These are phyloP conservation scores for Colius striatus DNA, from an alignment of 2,113 vertebrate species.

Conservation along the genomic window DNA sequence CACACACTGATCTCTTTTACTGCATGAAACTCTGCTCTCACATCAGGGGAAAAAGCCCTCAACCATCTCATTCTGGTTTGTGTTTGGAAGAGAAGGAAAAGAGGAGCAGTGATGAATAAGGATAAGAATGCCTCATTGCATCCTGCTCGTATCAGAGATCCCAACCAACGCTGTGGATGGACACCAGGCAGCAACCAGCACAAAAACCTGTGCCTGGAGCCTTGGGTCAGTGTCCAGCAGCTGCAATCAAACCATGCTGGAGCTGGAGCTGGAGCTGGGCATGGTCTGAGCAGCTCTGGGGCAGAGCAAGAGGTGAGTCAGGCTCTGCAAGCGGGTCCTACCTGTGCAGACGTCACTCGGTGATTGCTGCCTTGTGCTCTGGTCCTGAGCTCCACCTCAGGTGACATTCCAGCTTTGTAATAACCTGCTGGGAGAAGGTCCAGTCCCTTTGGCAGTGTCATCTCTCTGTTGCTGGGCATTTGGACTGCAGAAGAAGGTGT, in stretches of 20 bases:
- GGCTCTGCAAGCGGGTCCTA: fast-evolving
- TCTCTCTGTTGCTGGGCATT: not conserved
- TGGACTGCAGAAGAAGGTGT: not conserved
- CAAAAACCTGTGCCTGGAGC: not conserved
- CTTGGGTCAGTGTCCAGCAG: not conserved
- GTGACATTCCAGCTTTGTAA: not conserved
- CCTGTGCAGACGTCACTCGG: not conserved
- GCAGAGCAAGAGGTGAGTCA: fast-evolving
- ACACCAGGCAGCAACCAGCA: not conserved
- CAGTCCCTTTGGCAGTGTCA: not conserved
- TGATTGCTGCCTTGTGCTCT: not conserved
- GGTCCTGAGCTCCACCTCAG: not conserved
- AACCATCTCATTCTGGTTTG: not conserved
- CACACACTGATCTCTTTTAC: not conserved
- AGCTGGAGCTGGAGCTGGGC: not conserved
- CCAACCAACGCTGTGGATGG: not conserved
- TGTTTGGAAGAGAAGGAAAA: not conserved
- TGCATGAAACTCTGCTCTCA: not conserved
- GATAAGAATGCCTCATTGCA: not conserved
- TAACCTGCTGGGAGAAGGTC: not conserved
- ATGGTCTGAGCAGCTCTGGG: not conserved
- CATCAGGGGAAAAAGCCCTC: not conserved
- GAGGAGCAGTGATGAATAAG: not conserved
- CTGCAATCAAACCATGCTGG: not conserved
- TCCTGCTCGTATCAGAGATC: not conserved